A percentile compares a stretch with the other conserved stretches of the same genome.
Evolutionary conservation across 2,797 vertebrate species (phyloP).

Genomic region (Hydrophis major): DNA sequence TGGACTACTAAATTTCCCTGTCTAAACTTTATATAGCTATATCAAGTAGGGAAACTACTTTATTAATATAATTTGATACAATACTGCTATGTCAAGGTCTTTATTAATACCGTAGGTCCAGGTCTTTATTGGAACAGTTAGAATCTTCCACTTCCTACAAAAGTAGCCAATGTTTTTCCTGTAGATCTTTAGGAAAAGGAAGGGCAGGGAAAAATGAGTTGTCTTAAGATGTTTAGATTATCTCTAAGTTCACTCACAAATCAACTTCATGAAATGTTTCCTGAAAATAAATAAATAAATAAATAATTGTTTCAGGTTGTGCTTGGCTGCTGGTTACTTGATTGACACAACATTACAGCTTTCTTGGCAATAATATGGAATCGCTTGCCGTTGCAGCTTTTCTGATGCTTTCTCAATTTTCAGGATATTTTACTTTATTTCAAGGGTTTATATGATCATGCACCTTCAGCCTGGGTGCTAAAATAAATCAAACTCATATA

Average conservation of each 20-base stretch:
- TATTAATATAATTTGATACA: neutral
- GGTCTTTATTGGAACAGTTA: neutral
- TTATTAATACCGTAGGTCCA: neutral
- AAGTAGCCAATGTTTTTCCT: neutral
- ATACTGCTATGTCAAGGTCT: neutral
- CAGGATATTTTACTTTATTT: neutral
- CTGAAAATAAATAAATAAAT: neutral
- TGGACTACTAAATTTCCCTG: neutral
- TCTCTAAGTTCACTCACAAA: neutral
- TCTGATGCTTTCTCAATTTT: neutral
- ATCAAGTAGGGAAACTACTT: neutral
- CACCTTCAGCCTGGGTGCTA: neutral
- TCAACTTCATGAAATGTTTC: neutral
- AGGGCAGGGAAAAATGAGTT: neutral
- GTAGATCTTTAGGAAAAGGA: neutral
- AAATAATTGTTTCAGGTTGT: neutral
- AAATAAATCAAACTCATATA: neutral
- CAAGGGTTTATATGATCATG: neutral
- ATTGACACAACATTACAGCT: neutral
- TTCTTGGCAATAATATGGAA: neutral
- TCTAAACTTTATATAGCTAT: neutral
- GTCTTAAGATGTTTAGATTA: neutral
- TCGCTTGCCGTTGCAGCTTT: neutral
- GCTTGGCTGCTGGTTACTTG: neutral
- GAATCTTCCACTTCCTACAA: neutral